A percentile compares a stretch with the other conserved stretches of the same genome.
Conservation (phyloP, 1,140 invertebrate genomes). For the Ips typographus region DNA sequence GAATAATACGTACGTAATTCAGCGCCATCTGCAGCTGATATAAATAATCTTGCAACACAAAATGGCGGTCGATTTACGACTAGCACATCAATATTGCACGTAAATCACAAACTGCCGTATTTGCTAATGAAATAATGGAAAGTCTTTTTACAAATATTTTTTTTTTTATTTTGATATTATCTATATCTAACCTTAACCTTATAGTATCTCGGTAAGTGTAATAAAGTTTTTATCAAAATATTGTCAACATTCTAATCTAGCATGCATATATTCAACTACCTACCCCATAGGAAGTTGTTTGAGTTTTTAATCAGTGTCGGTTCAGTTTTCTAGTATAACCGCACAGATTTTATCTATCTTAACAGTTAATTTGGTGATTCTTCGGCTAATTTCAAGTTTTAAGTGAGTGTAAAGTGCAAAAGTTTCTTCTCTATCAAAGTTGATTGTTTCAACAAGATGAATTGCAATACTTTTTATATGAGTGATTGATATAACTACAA, state of each 20-base stretch:
- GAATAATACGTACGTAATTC: background rate
- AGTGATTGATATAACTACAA: too few species aligned
- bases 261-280: background rate
- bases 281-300: conserved; percentile 37
- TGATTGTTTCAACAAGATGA: too few species aligned
- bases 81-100: background rate
- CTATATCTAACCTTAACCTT: conserved; percentile 43
- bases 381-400: too few species aligned
- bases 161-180: conserved; percentile 26
- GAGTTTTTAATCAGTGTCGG: conserved; percentile 37
- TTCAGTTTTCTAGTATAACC: conserved; percentile 6
- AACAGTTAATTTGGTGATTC: too few species aligned
- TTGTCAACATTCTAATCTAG: conserved; percentile 46
- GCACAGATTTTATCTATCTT: conserved; percentile 8
- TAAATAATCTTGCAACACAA: too few species aligned
- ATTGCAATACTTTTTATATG: too few species aligned
- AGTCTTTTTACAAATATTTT: too few species aligned
- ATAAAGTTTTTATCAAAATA: conserved; percentile 43
- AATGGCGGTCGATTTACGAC: too few species aligned
- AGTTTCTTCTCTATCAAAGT: too few species aligned
- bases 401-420: too few species aligned
- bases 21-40: conserved; percentile 32
- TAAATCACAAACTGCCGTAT: too few species aligned
- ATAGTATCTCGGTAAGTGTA: conserved; percentile 35
- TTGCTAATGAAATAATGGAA: too few species aligned